Evolutionary conservation across 2,797 vertebrate species (phyloP).

Genomic region (Nasua narica): DNA sequence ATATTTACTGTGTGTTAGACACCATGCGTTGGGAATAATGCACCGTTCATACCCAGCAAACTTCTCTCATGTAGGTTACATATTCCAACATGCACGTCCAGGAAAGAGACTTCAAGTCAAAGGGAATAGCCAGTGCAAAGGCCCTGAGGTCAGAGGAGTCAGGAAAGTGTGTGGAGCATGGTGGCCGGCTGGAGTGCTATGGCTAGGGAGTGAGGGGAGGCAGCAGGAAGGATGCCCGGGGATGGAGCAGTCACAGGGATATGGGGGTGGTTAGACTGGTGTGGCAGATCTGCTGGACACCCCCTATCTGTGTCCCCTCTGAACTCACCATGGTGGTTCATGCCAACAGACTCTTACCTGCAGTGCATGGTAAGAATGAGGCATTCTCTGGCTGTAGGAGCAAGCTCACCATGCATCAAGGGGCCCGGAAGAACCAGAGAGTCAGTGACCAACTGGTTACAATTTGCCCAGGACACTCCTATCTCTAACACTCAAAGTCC

Average conservation of each 20-base stretch:
- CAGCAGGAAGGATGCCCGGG: neutral
- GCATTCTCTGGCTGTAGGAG: neutral
- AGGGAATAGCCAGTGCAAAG: neutral
- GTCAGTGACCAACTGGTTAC: neutral
- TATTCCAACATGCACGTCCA: neutral
- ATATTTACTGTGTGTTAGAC: neutral
- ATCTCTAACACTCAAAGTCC: neutral
- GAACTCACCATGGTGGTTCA: accelerated
- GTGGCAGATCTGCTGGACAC: neutral
- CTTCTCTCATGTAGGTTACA: neutral
- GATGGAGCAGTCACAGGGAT: neutral
- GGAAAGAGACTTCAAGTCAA: neutral
- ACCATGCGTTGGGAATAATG: accelerated
- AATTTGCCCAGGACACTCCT: neutral
- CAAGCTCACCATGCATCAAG: accelerated
- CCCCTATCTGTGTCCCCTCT: neutral
- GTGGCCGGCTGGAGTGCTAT: accelerated
- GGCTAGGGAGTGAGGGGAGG: neutral
- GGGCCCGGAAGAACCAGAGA: neutral
- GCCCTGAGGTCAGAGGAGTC: neutral
- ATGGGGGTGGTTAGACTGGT: neutral
- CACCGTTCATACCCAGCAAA: neutral
- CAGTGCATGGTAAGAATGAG: too few relatives aligned
- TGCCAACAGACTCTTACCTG: accelerated
- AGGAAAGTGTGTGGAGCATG: accelerated